Conservation (phyloP, 2,797 vertebrate genomes). For the Phoeniculus purpureus region DNA sequence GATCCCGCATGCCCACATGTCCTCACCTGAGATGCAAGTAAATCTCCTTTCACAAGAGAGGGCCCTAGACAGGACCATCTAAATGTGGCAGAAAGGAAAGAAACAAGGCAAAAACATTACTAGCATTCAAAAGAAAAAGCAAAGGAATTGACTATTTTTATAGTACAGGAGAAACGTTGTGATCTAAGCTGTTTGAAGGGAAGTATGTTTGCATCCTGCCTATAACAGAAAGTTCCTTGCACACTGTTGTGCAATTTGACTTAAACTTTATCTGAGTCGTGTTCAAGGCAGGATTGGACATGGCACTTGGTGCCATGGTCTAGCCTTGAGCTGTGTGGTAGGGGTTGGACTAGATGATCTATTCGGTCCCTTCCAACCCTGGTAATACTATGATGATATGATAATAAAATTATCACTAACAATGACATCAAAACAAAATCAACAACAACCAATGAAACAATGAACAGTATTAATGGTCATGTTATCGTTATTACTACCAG, state of each 20-base stretch:
- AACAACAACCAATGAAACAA: neutral
- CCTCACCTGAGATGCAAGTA: neutral
- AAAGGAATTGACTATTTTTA: neutral
- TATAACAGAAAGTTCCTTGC: neutral
- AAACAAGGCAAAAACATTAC: neutral
- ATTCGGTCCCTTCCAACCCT: no score
- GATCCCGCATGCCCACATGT: rapidly evolving
- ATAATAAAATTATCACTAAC: no score
- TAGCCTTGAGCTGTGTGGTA: no score
- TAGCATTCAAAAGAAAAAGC: neutral
- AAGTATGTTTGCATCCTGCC: neutral
- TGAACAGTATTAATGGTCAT: neutral
- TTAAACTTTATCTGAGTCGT: neutral
- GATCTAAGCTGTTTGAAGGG: neutral
- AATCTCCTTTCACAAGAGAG: neutral
- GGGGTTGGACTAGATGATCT: no score
- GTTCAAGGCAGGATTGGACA: no score
- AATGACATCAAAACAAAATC: neutral
- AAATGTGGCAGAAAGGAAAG: neutral
- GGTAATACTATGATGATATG: no score
- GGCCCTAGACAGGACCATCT: neutral
- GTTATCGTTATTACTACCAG: neutral
- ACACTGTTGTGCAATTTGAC: neutral
- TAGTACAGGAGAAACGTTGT: neutral
- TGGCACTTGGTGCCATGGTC: no score